Conservation (phyloP, 2,113 vertebrate species). For the Eulacestoma nigropectus region DNA sequence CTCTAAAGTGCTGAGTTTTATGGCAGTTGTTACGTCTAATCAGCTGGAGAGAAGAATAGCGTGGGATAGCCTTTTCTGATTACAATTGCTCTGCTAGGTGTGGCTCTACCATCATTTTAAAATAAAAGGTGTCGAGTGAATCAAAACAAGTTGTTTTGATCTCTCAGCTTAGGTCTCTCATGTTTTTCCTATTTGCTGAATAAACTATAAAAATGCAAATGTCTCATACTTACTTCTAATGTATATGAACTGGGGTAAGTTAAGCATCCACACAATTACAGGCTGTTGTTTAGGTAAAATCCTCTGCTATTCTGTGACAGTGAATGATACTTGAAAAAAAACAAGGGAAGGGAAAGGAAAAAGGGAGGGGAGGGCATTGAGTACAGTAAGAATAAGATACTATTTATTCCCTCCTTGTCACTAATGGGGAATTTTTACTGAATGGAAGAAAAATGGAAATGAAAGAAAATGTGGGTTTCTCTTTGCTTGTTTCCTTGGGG, state of each 20-base stretch:
- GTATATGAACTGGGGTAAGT: background rate
- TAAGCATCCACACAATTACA: background rate
- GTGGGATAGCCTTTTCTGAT: background rate
- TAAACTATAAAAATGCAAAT: background rate
- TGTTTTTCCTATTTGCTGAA: background rate
- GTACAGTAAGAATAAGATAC: background rate
- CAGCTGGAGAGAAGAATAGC: background rate
- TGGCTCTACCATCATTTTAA: background rate
- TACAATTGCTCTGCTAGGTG: background rate
- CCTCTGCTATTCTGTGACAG: background rate
- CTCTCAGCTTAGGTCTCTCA: background rate
- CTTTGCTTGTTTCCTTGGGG: background rate
- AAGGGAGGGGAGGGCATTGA: accelerated
- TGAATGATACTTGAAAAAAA: background rate
- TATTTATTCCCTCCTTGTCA: background rate
- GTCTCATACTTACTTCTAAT: background rate
- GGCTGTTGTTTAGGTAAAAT: background rate
- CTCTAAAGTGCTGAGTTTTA: background rate
- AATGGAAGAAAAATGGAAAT: background rate
- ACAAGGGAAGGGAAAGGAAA: background rate
- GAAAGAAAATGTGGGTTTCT: background rate
- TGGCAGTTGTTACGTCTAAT: background rate
- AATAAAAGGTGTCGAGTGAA: background rate
- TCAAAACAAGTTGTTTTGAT: background rate
- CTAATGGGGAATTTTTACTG: background rate